Evolutionary conservation across 2,113 vertebrate genomes (phyloP).

Genomic region (Phoxinus phoxinus): DNA sequence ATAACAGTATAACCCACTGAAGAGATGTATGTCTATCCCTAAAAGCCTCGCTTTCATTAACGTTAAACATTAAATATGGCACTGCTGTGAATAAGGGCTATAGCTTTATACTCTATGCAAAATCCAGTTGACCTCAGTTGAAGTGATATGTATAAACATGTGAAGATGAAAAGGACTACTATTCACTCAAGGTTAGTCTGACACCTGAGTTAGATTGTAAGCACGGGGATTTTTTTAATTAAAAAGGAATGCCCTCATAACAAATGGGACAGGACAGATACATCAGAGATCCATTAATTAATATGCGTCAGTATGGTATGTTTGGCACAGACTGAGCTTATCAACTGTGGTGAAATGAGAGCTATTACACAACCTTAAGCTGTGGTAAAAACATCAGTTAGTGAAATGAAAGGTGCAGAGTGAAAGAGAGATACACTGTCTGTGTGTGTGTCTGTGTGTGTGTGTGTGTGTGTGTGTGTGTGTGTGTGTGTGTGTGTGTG

Average conservation of each 20-base stretch:
- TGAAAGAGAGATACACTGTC: neutral
- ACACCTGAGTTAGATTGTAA: constrained; percentile 42
- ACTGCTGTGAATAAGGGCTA: neutral
- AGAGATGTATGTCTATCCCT: too few relatives aligned
- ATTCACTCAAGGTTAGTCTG: constrained; percentile 48
- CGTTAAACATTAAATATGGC: too few relatives aligned
- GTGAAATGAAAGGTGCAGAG: constrained; percentile 41
- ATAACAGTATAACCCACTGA: too few relatives aligned
- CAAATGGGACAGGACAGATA: constrained; percentile 66
- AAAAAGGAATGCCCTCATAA: constrained; percentile 55
- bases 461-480: neutral
- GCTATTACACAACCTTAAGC: constrained; percentile 70
- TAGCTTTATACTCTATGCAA: neutral
- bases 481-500: neutral
- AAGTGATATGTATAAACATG: constrained; percentile 5
- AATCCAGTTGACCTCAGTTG: neutral
- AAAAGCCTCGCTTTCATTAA: too few relatives aligned
- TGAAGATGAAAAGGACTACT: neutral
- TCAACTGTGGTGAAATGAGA: constrained; percentile 54
- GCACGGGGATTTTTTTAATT: constrained; percentile 57
- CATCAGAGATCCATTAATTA: constrained; percentile 69
- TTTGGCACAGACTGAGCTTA: constrained; percentile 63
- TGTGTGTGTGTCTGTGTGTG: neutral
- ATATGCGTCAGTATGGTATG: constrained; percentile 59
- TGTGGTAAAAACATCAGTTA: constrained; percentile 56